Evolutionary conservation across 2,888 invertebrate species (phyloP).

Genomic region (Biston betularia): DNA sequence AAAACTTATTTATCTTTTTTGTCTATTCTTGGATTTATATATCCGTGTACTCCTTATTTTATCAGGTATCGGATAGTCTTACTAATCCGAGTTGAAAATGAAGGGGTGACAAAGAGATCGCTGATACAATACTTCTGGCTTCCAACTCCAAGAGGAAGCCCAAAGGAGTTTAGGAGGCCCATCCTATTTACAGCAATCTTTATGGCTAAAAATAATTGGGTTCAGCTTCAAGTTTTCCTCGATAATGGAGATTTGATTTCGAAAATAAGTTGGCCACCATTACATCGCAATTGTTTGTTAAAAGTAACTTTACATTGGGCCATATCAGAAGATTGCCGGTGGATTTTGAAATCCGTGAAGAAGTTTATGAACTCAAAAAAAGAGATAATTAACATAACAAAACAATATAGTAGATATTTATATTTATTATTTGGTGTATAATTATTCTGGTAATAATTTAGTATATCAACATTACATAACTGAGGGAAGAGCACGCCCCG

Average conservation of each 20-base stretch:
- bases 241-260: neutral
- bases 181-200: conserved; percentile 13
- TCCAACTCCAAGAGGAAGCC: conserved; percentile 5
- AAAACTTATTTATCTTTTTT: neutral
- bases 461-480: too few species aligned
- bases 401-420: too few species aligned
- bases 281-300: too few species aligned
- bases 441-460: too few species aligned
- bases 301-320: too few species aligned
- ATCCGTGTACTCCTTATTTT: conserved; percentile 60
- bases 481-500: too few species aligned
- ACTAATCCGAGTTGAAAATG: conserved; percentile 72
- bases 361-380: too few species aligned
- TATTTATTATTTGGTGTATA: too few species aligned
- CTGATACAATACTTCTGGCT: conserved; percentile 58
- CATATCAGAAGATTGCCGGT: too few species aligned
- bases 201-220: conserved; percentile 26
- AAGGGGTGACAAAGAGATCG: conserved; percentile 76
- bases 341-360: too few species aligned
- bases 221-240: conserved; percentile 15
- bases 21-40: conserved; percentile 24
- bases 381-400: too few species aligned
- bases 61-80: conserved; percentile 67
- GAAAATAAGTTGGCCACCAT: too few species aligned
- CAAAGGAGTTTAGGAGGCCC: conserved; percentile 14